These are phyloP conservation scores for Palloptera scutellata DNA, from an alignment of 2,888 invertebrate genomes.

Conservation along the genomic window DNA sequence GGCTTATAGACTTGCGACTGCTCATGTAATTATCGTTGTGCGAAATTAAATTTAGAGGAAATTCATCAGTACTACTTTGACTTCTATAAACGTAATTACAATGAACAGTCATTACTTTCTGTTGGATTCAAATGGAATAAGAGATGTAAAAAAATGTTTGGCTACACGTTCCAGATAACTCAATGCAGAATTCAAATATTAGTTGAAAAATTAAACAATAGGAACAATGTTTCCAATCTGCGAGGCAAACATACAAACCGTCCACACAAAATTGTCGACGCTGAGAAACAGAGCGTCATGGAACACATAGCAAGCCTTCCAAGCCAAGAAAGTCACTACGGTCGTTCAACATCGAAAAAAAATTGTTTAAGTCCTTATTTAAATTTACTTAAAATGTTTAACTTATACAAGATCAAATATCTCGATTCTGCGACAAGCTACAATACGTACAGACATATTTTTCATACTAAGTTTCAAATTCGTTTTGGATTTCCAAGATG, in stretches of 20 bases:
- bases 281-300: conserved; percentile 15
- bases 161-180: conserved; percentile 17
- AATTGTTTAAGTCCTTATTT: conserved; percentile 14
- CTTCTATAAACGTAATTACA: too few relatives aligned
- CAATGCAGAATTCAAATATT: conserved; percentile 11
- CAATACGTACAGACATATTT: conserved; percentile 19
- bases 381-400: conserved; percentile 4
- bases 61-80: neutral
- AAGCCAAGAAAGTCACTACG: conserved; percentile 23
- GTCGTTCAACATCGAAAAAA: conserved; percentile 6
- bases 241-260: conserved; percentile 24
- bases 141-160: conserved; percentile 13
- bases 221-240: conserved; percentile 15
- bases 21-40: too few relatives aligned
- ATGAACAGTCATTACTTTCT: too few relatives aligned
- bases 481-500: conserved; percentile 18
- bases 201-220: conserved; percentile 7
- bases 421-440: conserved; percentile 7
- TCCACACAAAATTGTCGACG: conserved; percentile 11
- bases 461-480: conserved; percentile 6
- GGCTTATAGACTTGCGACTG: too few relatives aligned
- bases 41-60: conserved; percentile 2
- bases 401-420: conserved; percentile 14
- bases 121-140: neutral
- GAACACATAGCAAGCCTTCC: conserved; percentile 19